phyloP scores from a whole-genome alignment of 1,140 invertebrate genomes.

The Eupristina koningsbergeri region DNA sequence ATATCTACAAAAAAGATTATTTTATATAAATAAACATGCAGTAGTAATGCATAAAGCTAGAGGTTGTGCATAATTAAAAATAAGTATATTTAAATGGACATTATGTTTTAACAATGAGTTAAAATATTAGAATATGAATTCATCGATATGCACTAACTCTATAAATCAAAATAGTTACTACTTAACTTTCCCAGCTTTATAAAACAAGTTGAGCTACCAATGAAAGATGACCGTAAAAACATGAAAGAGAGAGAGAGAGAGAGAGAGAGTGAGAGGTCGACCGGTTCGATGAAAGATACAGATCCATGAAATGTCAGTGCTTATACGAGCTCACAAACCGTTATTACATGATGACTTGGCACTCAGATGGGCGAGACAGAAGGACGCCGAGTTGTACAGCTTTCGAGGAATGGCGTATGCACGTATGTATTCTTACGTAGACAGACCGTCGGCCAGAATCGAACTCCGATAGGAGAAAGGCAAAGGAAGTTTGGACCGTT shows the following conservation, averaged over 20 bases:
- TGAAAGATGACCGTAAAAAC: background rate
- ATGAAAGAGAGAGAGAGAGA: slow-evolving; percentile 13
- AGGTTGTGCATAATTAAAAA: too few relatives aligned
- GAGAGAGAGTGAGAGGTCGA: slow-evolving; percentile 11
- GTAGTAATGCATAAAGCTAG: too few relatives aligned
- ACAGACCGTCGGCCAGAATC: slow-evolving; percentile 30
- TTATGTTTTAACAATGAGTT: too few relatives aligned
- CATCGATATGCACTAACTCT: too few relatives aligned
- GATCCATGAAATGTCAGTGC: slow-evolving; percentile 63
- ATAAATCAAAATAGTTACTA: too few relatives aligned
- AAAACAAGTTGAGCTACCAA: background rate
- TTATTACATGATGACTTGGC: slow-evolving; percentile 73
- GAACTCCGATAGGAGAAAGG: slow-evolving; percentile 52
- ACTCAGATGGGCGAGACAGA: slow-evolving; percentile 51
- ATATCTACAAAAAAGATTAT: too few relatives aligned
- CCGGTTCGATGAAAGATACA: slow-evolving; percentile 46
- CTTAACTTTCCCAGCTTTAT: background rate
- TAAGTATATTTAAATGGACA: too few relatives aligned
- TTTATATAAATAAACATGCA: too few relatives aligned
- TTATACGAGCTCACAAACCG: slow-evolving; percentile 63
- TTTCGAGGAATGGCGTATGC: too few relatives aligned
- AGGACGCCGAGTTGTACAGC: slow-evolving; percentile 19
- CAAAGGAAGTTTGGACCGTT: slow-evolving; percentile 32
- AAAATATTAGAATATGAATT: too few relatives aligned
- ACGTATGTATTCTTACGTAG: background rate